Conservation (phyloP, 2,888 invertebrate species). For the Agriopis aurantiaria region DNA sequence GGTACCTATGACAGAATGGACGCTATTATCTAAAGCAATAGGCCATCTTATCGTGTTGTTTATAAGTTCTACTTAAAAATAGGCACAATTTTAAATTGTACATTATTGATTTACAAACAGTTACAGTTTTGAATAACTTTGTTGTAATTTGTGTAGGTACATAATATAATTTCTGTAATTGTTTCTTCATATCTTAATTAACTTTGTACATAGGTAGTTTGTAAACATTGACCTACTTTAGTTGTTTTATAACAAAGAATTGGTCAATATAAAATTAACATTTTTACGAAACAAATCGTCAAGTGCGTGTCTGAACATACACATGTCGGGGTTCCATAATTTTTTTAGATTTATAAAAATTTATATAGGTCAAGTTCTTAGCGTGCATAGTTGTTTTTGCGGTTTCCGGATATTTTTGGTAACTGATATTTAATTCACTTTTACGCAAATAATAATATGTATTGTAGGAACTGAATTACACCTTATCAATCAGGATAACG, state of each 20-base stretch:
- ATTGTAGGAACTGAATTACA: slow-evolving; percentile 27
- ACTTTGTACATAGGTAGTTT: slow-evolving; percentile 1
- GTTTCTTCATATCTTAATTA: slow-evolving; percentile 7
- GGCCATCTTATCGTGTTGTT: slow-evolving; percentile 7
- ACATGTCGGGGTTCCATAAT: no score
- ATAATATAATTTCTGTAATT: neutral
- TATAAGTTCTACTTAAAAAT: neutral
- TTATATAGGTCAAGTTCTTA: no score
- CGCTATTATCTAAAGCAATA: neutral
- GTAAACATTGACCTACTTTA: slow-evolving; percentile 16
- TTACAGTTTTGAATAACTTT: no score
- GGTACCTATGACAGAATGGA: no score
- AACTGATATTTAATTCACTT: slow-evolving; percentile 1
- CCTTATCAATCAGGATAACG: slow-evolving; percentile 29
- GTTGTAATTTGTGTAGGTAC: no score
- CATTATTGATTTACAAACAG: neutral
- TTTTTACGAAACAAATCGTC: neutral
- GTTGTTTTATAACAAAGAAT: slow-evolving; percentile 13
- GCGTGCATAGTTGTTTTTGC: no score
- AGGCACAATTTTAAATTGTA: neutral
- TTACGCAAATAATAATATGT: neutral
- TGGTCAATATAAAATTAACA: slow-evolving; percentile 10
- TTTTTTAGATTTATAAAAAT: no score
- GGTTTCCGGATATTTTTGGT: no score
- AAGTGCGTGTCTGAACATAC: no score